Evolutionary conservation across 2,797 vertebrate species (phyloP).

Genomic region (Antennarius maculatus): DNA sequence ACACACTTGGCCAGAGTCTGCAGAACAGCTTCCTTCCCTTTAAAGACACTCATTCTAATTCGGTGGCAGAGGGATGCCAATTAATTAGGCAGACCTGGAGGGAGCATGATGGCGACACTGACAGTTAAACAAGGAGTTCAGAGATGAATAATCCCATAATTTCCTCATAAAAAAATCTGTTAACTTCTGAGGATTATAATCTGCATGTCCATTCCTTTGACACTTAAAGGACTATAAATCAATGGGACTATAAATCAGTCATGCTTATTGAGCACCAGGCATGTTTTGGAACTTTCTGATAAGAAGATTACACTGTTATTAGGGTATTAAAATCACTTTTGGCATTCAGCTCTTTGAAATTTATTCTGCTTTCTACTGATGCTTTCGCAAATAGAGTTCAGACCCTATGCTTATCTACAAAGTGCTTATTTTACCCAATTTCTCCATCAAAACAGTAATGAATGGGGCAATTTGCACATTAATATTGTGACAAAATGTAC

Average conservation of each 20-base stretch:
- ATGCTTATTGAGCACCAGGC: slow-evolving; percentile 43
- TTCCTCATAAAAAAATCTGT: slow-evolving; percentile 41
- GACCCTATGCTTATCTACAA: slow-evolving; percentile 69
- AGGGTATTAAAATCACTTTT: slow-evolving; percentile 63
- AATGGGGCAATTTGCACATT: slow-evolving; percentile 69
- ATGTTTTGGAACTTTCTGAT: slow-evolving; percentile 69
- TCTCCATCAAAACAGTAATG: slow-evolving; percentile 71
- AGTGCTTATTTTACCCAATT: slow-evolving; percentile 74
- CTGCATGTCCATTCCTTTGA: slow-evolving; percentile 49
- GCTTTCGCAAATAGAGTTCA: slow-evolving; percentile 60
- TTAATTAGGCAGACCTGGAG: slow-evolving; percentile 38
- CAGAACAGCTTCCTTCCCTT: slow-evolving; percentile 7
- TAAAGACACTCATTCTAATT: slow-evolving; percentile 20
- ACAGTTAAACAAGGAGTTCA: slow-evolving; percentile 37
- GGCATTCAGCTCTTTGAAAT: slow-evolving; percentile 62
- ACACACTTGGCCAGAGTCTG: slow-evolving; percentile 9
- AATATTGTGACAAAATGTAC: slow-evolving; percentile 68
- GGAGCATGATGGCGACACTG: slow-evolving; percentile 16
- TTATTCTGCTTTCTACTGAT: slow-evolving; percentile 60
- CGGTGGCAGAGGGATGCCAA: slow-evolving; percentile 21
- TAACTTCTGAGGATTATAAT: slow-evolving; percentile 46
- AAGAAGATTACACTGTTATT: slow-evolving; percentile 69
- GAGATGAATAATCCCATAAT: slow-evolving; percentile 34
- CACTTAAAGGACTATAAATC: slow-evolving; percentile 47
- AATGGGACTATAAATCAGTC: slow-evolving; percentile 14